These are phyloP conservation scores for Paedocypris micromegethes DNA, from an alignment of 2,797 vertebrate genomes.

Conservation along the genomic window DNA sequence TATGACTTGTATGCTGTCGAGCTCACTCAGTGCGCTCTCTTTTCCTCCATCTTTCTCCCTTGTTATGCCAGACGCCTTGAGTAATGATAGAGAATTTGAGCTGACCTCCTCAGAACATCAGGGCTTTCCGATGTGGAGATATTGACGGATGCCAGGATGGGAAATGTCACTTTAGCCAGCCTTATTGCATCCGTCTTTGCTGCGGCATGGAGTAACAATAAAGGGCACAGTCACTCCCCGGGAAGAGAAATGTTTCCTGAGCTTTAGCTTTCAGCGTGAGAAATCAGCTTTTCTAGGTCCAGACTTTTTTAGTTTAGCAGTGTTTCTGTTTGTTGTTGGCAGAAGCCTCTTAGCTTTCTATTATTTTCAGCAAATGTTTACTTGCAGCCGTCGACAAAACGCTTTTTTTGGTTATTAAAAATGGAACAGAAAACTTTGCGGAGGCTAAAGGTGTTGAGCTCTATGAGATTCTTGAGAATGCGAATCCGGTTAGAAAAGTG, in stretches of 20 bases:
- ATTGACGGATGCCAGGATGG: no score
- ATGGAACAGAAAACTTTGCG: no score
- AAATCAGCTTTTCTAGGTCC: constrained; percentile 15
- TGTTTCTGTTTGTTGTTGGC: constrained; percentile 27
- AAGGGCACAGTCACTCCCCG: constrained; percentile 15
- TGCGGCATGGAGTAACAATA: constrained; percentile 1
- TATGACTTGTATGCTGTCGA: constrained; percentile 26
- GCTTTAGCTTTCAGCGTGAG: constrained; percentile 8
- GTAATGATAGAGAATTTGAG: constrained; percentile 17
- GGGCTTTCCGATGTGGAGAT: background rate
- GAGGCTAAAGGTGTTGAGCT: no score
- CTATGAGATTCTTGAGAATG: no score
- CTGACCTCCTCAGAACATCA: constrained; percentile 23
- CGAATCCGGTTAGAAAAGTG: background rate
- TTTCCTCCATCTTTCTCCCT: constrained; percentile 6
- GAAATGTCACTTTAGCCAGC: background rate
- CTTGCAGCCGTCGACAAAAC: constrained; percentile 18
- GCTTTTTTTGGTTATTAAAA: constrained; percentile 33
- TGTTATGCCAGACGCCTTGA: constrained; percentile 3
- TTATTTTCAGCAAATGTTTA: constrained; percentile 15
- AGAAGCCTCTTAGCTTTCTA: constrained; percentile 21
- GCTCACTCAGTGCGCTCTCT: constrained; percentile 3
- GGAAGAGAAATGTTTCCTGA: constrained; percentile 14
- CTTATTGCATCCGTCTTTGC: background rate
- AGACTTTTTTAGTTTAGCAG: background rate